A percentile compares a stretch with the other conserved stretches of the same genome.
phyloP scores from a whole-genome alignment of 1,140 invertebrate genomes.

The Aradophagus sp. region DNA sequence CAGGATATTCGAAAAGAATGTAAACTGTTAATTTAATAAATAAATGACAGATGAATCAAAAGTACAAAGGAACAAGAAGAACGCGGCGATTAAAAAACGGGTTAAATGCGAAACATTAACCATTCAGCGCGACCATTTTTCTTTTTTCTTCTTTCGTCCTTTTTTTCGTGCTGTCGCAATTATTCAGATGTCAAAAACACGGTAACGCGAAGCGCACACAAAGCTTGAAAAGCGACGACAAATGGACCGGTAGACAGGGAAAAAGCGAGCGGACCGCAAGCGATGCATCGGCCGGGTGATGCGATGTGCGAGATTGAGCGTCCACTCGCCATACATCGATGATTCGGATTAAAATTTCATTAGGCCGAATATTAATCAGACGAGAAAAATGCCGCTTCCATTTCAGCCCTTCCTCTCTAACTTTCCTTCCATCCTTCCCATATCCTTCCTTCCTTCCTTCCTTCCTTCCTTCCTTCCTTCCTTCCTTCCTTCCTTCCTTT shows the following conservation, averaged over 20 bases:
- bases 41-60: no score
- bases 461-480: neutral
- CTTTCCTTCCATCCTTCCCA: no score
- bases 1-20: no score
- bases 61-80: neutral
- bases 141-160: constrained; percentile 4
- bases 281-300: constrained; percentile 35
- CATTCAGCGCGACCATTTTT: neutral
- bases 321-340: constrained; percentile 58
- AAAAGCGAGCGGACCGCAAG: constrained; percentile 24
- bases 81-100: constrained; percentile 7
- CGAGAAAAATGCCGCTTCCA: constrained; percentile 46
- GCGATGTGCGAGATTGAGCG: constrained; percentile 42
- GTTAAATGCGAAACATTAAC: constrained; percentile 26
- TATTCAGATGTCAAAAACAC: constrained; percentile 49
- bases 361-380: constrained; percentile 63
- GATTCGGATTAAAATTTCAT: constrained; percentile 69
- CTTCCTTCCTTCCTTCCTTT: neutral
- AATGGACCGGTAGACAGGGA: constrained; percentile 23
- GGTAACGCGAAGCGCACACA: constrained; percentile 11
- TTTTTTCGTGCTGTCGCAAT: constrained; percentile 33
- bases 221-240: constrained; percentile 41
- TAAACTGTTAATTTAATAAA: no score
- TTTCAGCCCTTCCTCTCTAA: neutral
- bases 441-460: neutral